Conservation (phyloP, 2,113 vertebrate genomes). For the Oreamnos americanus region DNA sequence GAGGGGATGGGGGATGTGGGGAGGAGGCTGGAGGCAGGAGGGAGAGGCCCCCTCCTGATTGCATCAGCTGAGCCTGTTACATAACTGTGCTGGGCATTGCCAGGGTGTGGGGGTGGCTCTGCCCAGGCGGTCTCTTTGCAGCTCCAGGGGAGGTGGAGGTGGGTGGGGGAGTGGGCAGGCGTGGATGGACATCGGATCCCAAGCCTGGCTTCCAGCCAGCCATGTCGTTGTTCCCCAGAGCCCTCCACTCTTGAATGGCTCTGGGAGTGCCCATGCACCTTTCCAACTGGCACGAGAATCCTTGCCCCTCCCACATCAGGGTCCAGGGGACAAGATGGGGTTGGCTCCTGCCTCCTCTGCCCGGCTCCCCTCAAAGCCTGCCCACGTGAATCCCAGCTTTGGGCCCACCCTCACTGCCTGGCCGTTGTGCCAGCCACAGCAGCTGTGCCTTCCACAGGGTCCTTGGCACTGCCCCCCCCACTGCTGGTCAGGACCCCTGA, state of each 20-base stretch:
- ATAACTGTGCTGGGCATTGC: background rate
- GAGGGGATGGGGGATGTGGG: background rate
- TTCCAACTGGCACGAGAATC: background rate
- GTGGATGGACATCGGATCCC: rapidly evolving
- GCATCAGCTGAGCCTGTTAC: conserved; percentile 41
- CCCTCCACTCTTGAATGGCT: background rate
- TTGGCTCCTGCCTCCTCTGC: background rate
- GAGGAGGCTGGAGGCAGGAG: background rate
- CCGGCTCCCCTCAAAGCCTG: no score
- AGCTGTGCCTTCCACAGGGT: background rate
- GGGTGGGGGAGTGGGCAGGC: background rate
- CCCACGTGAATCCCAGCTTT: background rate
- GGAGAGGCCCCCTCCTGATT: background rate
- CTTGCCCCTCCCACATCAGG: background rate
- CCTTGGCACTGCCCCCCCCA: background rate
- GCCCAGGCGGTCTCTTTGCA: background rate
- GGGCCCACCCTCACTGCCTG: background rate
- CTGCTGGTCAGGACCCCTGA: no score
- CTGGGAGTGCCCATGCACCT: background rate
- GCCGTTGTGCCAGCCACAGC: no score
- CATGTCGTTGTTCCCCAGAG: background rate
- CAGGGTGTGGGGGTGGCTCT: background rate
- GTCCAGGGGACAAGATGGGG: background rate
- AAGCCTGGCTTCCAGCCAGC: background rate
- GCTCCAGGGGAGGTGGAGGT: background rate